phyloP scores from a whole-genome alignment of 23 tunicate genomes.

The Clavelina lepadiformis region DNA sequence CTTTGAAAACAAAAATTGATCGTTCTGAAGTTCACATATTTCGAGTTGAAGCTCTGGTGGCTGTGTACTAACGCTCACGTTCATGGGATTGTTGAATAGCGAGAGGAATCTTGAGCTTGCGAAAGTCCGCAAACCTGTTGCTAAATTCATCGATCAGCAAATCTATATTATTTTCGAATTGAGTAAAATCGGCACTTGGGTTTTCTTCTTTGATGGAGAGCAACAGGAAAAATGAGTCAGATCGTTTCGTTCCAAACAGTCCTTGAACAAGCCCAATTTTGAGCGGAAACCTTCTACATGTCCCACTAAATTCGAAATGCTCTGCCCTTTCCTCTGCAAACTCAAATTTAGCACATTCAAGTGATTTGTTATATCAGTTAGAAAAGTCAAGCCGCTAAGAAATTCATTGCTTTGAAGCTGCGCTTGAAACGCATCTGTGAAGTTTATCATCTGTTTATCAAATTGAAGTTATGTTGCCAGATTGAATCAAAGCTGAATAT shows the following conservation, averaged over 20 bases:
- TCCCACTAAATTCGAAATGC: slow-evolving; percentile 17
- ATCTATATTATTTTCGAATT: slow-evolving; percentile 1
- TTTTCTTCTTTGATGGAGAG: slow-evolving; percentile 16
- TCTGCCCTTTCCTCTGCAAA: slow-evolving; percentile 21
- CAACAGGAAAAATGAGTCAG: slow-evolving; percentile 8
- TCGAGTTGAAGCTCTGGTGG: slow-evolving; percentile 16
- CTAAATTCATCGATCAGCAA: slow-evolving; percentile 6
- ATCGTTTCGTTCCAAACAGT: slow-evolving; percentile 17
- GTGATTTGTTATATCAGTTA: slow-evolving; percentile 32
- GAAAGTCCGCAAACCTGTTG: slow-evolving; percentile 12
- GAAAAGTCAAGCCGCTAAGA: slow-evolving; percentile 13
- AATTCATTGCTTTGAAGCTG: slow-evolving; percentile 17
- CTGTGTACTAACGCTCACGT: slow-evolving; percentile 6
- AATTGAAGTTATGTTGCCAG: too few species aligned
- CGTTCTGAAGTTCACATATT: slow-evolving; percentile 25
- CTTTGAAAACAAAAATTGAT: slow-evolving; percentile 14
- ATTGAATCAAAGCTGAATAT: too few species aligned
- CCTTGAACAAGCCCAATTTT: too few species aligned
- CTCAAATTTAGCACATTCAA: slow-evolving; percentile 33
- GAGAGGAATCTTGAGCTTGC: slow-evolving; percentile 14
- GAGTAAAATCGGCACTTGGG: slow-evolving; percentile 18
- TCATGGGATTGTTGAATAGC: slow-evolving; percentile 23
- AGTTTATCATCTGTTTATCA: slow-evolving; percentile 21
- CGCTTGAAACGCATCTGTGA: slow-evolving; percentile 12
- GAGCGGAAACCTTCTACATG: slow-evolving; percentile 33